Evolutionary conservation across 1,140 invertebrate species (phyloP), one percentile per base, ranked within the genome.

Genomic region (Reticulitermes speratus): DNA sequence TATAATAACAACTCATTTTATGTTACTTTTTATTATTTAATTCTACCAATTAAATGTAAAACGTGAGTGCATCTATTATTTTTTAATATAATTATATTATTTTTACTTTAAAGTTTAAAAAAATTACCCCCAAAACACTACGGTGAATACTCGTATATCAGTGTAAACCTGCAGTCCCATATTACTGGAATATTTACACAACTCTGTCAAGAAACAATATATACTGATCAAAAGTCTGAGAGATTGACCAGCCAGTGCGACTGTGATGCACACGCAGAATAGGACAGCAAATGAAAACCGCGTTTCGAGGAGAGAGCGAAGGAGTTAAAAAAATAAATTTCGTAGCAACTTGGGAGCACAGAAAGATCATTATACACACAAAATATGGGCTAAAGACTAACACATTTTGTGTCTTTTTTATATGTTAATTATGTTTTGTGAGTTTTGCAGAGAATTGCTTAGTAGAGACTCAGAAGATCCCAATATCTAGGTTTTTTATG

Each of bases 311-410:
- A 75, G 65, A 30, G 65, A 25, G n/a, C 25, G 25, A 14, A 6
- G n/a, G 7, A 75, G n/a, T 2, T 25, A 14, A 30, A 75, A 75
- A 75, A 11, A 75, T 25, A 75, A n/a, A 75, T 75, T 65, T 75
- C n/a, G 9, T 75, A 75, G 25, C 65, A 75, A 75, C n/a, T 75
- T 75, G n/a, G n/a, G 25, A 75, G 65, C n/a, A 75, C 25, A 30
- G 65, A 30, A 75, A 75, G 65, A 75, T 75, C 65, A 75, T 75
- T 75, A 75, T 75, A 75, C 65, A 65, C 25, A 75, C 65, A 75
- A 75, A 75, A 75, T 75, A 75, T 75, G 65, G 65, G 65, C 65
- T 75, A 6, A 25, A 69, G 25, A 30, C 65, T 30, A n/a, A 25
- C n/a, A 30, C n/a, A 9, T 9, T 75, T 9, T 75, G 65, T 25